Percentiles rank a stretch among this genome's conserved stretches.
Conservation (phyloP, 2,113 vertebrate species). For the Chaetura pelagica region DNA sequence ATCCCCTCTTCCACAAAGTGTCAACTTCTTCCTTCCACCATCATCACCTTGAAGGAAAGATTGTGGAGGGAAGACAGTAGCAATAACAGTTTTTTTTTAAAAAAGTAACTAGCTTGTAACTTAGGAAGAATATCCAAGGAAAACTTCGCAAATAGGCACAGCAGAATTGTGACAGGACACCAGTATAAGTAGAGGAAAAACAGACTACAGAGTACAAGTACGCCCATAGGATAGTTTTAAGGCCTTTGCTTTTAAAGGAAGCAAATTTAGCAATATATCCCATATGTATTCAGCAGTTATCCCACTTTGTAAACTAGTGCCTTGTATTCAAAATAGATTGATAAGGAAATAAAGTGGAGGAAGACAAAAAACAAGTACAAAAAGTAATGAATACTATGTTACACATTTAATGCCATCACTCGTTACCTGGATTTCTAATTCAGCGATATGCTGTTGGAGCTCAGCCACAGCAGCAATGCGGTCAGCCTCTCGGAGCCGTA, state of each 20-base stretch:
- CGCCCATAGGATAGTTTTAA: neutral
- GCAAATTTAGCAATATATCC: neutral
- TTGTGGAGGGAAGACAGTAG: neutral
- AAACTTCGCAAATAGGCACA: neutral
- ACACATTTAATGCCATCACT: neutral
- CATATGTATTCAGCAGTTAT: neutral
- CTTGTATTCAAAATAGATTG: neutral
- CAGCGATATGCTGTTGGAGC: conserved; percentile 94
- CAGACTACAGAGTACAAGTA: neutral
- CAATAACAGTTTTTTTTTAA: neutral
- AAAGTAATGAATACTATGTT: neutral
- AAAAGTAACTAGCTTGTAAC: neutral
- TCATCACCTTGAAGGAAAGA: neutral
- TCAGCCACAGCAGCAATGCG: conserved; percentile 96
- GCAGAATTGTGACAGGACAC: neutral
- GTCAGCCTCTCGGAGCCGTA: conserved; percentile 94
- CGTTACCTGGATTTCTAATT: conserved; percentile 96
- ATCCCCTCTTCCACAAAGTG: too few species aligned
- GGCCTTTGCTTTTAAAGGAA: neutral
- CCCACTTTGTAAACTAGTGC: neutral
- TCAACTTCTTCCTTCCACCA: too few species aligned
- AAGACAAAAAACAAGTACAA: neutral
- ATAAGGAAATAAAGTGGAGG: neutral
- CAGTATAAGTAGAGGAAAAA: neutral
- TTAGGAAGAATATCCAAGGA: neutral